phyloP scores from a whole-genome alignment of 2,888 invertebrate species.

The Amphiduros pacificus region DNA sequence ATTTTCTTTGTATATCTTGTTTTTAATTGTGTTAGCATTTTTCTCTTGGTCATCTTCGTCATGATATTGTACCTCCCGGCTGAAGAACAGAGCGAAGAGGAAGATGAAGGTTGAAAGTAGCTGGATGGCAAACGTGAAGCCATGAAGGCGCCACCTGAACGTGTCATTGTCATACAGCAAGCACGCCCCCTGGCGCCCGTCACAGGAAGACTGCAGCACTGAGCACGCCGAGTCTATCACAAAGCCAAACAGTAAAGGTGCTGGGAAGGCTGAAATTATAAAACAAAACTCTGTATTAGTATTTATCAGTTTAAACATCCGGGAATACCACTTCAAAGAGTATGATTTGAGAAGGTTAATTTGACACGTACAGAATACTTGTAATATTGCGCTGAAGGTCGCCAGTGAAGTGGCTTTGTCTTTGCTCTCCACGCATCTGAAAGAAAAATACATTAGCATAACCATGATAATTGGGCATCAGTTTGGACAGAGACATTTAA shows the following conservation, averaged over 20 bases:
- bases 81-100: background rate
- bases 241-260: conserved; percentile 18
- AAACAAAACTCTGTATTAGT: no score
- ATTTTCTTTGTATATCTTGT: background rate
- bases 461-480: no score
- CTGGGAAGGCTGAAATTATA: conserved; percentile 22
- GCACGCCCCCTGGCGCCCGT: conserved; percentile 23
- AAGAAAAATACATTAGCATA: no score
- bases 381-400: background rate
- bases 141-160: conserved; percentile 22
- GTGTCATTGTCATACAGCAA: conserved; percentile 16
- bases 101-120: conserved; percentile 1
- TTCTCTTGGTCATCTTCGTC: background rate
- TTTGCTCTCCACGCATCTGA: conserved; percentile 9
- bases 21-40: background rate
- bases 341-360: no score
- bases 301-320: no score
- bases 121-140: conserved; percentile 10
- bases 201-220: conserved; percentile 12
- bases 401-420: conserved; percentile 18
- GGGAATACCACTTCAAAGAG: no score
- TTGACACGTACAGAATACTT: no score
- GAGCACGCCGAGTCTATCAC: conserved; percentile 22
- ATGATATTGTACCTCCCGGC: background rate
- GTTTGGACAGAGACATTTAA: background rate